phyloP scores from a whole-genome alignment of 30 jellyfish, hydroid and myxozoan genomes.

The Pelagia noctiluca region DNA sequence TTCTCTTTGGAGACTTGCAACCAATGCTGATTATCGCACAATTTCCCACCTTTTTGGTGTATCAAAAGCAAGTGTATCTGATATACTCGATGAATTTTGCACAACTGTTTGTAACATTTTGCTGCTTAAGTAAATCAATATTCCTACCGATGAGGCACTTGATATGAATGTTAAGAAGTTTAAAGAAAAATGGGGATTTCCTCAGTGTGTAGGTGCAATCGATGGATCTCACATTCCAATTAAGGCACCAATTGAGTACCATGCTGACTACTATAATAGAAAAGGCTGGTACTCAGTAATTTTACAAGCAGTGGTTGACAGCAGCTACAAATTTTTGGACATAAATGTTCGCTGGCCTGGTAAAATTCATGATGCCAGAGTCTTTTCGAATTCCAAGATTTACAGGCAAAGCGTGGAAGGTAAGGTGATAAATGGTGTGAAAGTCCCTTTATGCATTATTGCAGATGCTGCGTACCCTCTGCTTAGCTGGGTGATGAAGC shows the following conservation, averaged over 20 bases:
- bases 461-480: slow-evolving; percentile 28
- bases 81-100: too few relatives aligned
- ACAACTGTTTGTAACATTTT: too few relatives aligned
- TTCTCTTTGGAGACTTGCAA: too few relatives aligned
- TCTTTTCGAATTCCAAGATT: background rate
- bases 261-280: slow-evolving; percentile 2
- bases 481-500: slow-evolving; percentile 6
- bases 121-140: too few relatives aligned
- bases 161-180: too few relatives aligned
- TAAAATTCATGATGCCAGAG: slow-evolving; percentile 21
- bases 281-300: background rate
- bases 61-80: too few relatives aligned
- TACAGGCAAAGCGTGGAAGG: background rate
- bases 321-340: background rate
- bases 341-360: slow-evolving; percentile 32
- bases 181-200: slow-evolving; percentile 21
- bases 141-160: too few relatives aligned
- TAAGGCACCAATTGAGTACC: slow-evolving; percentile 1
- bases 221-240: slow-evolving; percentile 23
- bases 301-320: slow-evolving; percentile 10
- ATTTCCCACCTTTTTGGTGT: too few relatives aligned
- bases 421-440: background rate
- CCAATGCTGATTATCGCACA: too few relatives aligned
- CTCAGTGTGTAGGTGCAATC: background rate
- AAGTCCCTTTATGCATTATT: background rate